phyloP scores from a whole-genome alignment of 2,113 vertebrate genomes.

The Sitta europaea region DNA sequence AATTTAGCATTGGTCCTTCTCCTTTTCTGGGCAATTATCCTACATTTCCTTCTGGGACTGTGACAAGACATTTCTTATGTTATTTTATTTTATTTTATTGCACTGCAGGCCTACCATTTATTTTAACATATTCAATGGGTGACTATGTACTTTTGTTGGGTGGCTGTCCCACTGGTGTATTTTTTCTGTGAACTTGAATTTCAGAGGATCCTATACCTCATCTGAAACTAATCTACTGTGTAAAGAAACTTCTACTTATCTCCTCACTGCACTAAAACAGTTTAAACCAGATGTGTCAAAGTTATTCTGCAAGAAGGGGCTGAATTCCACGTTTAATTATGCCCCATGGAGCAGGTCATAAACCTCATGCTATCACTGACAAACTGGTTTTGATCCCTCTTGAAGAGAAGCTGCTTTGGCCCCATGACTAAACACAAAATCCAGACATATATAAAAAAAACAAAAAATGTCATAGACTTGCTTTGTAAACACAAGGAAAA shows the following conservation, averaged over 20 bases:
- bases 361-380: conserved; percentile 41
- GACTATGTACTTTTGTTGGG: neutral
- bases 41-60: neutral
- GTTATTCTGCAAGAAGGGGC: conserved; percentile 36
- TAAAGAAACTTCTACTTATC: conserved; percentile 47
- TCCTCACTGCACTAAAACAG: conserved; percentile 7
- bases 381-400: conserved; percentile 20
- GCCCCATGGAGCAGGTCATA: conserved; percentile 34
- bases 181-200: neutral
- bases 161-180: neutral
- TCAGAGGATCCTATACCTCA: conserved; percentile 8
- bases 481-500: neutral
- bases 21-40: neutral
- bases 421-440: conserved; percentile 12
- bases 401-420: conserved; percentile 29
- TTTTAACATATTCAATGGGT: neutral
- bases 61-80: neutral
- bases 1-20: conserved; percentile 11
- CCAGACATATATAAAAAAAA: neutral
- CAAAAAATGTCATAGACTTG: neutral
- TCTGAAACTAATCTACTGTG: conserved; percentile 55
- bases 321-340: conserved; percentile 56
- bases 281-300: conserved; percentile 60
- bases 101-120: neutral
- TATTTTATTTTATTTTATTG: neutral